Evolutionary conservation across 1,140 invertebrate species (phyloP).

Genomic region (Phortica variegata): DNA sequence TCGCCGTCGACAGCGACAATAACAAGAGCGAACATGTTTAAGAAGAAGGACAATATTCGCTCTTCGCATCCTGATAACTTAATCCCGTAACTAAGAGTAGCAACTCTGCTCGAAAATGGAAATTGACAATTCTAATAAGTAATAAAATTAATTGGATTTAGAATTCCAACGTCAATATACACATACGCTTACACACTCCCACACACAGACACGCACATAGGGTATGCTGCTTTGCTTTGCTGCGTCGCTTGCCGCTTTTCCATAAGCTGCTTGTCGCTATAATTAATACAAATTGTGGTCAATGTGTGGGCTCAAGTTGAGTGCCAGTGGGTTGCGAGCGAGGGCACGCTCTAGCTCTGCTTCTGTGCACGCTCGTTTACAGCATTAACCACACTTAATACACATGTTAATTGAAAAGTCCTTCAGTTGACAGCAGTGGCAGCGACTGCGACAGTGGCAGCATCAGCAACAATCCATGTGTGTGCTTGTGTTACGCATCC

Average conservation of each 20-base stretch:
- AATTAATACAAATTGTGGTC: slow-evolving; percentile 16
- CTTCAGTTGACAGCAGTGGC: slow-evolving; percentile 7
- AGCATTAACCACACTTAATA: slow-evolving; percentile 10
- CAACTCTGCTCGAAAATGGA: too few species aligned
- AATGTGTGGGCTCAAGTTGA: neutral
- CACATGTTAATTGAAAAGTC: slow-evolving; percentile 14
- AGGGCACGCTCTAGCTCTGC: too few species aligned
- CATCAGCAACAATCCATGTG: too few species aligned
- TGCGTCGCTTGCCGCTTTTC: neutral
- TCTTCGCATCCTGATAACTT: too few species aligned
- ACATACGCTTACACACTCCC: too few species aligned
- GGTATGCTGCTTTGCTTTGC: neutral
- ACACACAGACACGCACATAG: neutral
- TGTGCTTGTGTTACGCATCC: too few species aligned
- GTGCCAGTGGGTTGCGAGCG: too few species aligned
- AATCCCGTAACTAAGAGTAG: too few species aligned
- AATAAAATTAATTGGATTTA: slow-evolving; percentile 17
- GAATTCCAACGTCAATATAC: neutral
- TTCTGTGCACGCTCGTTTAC: neutral
- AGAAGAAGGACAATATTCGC: too few species aligned
- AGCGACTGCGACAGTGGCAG: too few species aligned
- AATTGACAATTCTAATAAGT: slow-evolving; percentile 3
- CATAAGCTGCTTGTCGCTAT: neutral
- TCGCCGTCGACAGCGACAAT: too few species aligned
- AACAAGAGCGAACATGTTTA: too few species aligned